phyloP scores from a whole-genome alignment of 2,113 vertebrate species.

The Panthera leo region DNA sequence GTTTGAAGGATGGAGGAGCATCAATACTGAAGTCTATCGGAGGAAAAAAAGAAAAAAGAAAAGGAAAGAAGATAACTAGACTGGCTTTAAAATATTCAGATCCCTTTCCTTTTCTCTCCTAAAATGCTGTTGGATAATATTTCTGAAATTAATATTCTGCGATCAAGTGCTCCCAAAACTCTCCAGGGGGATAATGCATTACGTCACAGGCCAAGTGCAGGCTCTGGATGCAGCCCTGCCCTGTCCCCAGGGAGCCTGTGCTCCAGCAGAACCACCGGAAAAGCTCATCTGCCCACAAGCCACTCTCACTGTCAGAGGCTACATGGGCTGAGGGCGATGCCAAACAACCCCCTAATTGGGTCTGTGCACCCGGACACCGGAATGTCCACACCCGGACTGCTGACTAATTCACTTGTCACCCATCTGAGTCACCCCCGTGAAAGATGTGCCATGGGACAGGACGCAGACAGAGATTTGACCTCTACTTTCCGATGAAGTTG shows the following conservation, averaged over 20 bases:
- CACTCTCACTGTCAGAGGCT: neutral
- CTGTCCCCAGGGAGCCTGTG: neutral
- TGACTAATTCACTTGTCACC: constrained; percentile 31
- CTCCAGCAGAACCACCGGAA: neutral
- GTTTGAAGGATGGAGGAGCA: constrained; percentile 95
- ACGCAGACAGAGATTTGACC: neutral
- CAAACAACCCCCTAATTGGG: neutral
- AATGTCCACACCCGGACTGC: constrained; percentile 47
- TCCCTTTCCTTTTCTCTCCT: neutral
- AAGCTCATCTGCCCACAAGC: neutral
- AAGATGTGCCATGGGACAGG: neutral
- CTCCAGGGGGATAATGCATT: neutral
- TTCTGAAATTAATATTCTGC: constrained; percentile 1
- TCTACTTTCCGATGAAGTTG: neutral
- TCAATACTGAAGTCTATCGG: constrained; percentile 95
- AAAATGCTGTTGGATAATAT: neutral
- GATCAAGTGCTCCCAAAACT: constrained; percentile 35
- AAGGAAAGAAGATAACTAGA: neutral
- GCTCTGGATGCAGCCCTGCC: neutral
- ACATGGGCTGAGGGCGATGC: neutral
- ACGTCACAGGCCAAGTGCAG: neutral
- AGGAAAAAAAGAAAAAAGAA: neutral
- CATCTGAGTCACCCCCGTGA: constrained; percentile 49
- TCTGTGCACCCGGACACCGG: neutral
- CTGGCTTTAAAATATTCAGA: neutral